Evolutionary conservation across 2,113 vertebrate species (phyloP), one percentile per base, ranked within the genome.

Genomic region (Sturnira hondurensis): DNA sequence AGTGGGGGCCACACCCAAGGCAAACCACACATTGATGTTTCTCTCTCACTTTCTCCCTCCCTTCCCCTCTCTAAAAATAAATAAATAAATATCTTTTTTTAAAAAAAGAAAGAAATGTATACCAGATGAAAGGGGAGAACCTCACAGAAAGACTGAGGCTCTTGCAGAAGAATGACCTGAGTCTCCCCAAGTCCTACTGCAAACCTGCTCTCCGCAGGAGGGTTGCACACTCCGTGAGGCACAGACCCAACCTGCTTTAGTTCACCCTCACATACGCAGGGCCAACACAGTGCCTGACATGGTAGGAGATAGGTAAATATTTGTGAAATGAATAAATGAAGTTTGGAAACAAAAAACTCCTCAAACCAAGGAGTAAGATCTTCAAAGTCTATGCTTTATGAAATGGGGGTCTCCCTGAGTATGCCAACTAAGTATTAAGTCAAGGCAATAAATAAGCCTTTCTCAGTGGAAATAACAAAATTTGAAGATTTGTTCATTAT

Each of bases 221-320:
- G 3, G 56, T 8, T 5, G n/a, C 14, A 17, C 0, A 0, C 24
- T 45, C 61, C 2, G 0, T 13, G 9, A 43, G 47, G 36, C 61
- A 22, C 20, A 65, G 38, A 10, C 19, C 7, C 22, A 13, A 7
- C 22, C 47, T 22, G 54, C 9, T 8, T 47, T 28, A 15, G 13
- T 80, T 54, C 26, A 4, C 7, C 1, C 0, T 28, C 31, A 6
- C 36, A 22, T 22, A 52, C 2, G 11, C 20, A 9, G 31, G 26
- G 24, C 45, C 45, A 10, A 7, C 1, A 2, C 3, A 2, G 4
- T 28, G 33, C 43, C 43, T 16, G 19, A 41, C 11, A 3, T 0
- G 3, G 52, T 8, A 45, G 67, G 45, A 38, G n/a, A 12, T 58
- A 12, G 33, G 63, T 12, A 54, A n/a, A 7, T 24, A 9, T 15